Conservation (phyloP, 2,888 invertebrate genomes). For the Autographa gamma region DNA sequence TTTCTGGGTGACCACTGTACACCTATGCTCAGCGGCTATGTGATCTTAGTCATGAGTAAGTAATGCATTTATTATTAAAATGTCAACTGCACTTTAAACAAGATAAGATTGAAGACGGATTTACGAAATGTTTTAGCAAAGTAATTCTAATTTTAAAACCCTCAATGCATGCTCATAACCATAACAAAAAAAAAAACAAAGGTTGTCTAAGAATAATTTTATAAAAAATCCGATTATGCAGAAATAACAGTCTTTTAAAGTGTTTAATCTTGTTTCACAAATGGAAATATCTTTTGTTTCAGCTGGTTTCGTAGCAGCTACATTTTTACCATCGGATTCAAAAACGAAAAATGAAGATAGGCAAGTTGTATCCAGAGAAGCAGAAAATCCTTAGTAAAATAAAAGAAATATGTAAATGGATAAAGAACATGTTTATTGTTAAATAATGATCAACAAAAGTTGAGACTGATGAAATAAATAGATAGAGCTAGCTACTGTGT, state of each 20-base stretch:
- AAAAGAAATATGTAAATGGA: not conserved
- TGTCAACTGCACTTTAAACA: too few species aligned
- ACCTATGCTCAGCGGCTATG: conserved; percentile 74
- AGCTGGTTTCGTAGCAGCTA: conserved; percentile 74
- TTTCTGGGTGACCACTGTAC: conserved; percentile 73
- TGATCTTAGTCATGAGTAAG: conserved; percentile 74
- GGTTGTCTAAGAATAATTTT: too few species aligned
- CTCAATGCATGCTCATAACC: too few species aligned
- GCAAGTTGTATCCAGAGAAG: conserved; percentile 1
- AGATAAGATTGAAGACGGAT: too few species aligned
- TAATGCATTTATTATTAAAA: not conserved
- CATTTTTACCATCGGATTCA: conserved; percentile 71
- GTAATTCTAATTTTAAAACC: too few species aligned
- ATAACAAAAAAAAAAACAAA: too few species aligned
- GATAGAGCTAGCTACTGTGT: not conserved
- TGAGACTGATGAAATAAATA: conserved; percentile 1
- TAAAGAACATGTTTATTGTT: not conserved
- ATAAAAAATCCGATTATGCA: not conserved
- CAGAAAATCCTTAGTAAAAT: not conserved
- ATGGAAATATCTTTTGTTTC: conserved; percentile 60
- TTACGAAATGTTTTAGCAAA: too few species aligned
- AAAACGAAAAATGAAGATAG: conserved; percentile 23
- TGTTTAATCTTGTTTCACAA: not conserved
- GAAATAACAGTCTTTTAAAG: not conserved
- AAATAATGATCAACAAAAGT: not conserved